Percentiles rank a stretch among this genome's conserved stretches.
phyloP scores from a whole-genome alignment of 2,113 vertebrate species.

The Chaetodon trifascialis region DNA sequence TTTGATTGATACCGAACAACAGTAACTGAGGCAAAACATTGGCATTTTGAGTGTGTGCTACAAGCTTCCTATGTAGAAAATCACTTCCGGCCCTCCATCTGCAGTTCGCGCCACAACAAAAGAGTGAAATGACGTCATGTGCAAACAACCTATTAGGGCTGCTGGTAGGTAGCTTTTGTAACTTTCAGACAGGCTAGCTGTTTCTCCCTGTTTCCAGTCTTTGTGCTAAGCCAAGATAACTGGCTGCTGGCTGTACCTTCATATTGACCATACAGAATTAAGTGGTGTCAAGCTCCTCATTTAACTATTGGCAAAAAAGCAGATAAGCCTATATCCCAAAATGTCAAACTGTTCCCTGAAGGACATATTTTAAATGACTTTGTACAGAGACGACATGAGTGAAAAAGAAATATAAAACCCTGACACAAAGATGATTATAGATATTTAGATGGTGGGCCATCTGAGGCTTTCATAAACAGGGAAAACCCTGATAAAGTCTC shows the following conservation, averaged over 20 bases:
- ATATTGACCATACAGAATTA: background rate
- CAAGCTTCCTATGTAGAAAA: too few relatives aligned
- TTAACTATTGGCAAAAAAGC: background rate
- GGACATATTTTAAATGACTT: background rate
- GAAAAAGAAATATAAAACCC: background rate
- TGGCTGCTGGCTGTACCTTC: too few relatives aligned
- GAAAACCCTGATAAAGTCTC: slow-evolving; percentile 12
- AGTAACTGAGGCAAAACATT: too few relatives aligned
- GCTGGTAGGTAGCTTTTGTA: background rate
- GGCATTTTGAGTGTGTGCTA: too few relatives aligned
- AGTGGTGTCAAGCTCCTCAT: background rate
- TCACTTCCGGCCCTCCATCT: too few relatives aligned
- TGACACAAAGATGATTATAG: background rate
- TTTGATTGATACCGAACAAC: too few relatives aligned
- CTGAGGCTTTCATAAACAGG: slow-evolving; percentile 19
- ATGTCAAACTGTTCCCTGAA: background rate
- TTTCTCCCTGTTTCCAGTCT: background rate
- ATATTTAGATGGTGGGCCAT: background rate
- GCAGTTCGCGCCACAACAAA: too few relatives aligned
- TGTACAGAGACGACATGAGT: background rate
- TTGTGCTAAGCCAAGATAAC: background rate
- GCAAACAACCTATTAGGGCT: too few relatives aligned
- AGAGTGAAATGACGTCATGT: too few relatives aligned
- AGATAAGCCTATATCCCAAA: background rate
- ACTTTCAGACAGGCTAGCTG: background rate